These are phyloP conservation scores for Hybos culiciformis DNA, from an alignment of 2,888 invertebrate species.

Conservation along the genomic window DNA sequence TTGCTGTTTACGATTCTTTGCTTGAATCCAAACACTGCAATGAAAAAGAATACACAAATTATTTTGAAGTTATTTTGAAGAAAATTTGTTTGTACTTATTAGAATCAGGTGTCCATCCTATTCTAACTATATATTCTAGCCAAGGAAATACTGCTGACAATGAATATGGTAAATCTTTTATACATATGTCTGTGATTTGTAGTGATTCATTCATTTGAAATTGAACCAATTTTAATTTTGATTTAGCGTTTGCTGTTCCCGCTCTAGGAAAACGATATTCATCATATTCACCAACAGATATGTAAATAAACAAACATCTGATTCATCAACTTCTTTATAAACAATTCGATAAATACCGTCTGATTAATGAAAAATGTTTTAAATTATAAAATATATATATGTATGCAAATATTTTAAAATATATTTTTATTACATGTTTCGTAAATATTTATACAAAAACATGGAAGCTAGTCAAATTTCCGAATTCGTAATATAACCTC, in stretches of 20 bases:
- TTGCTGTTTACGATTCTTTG: slow-evolving; percentile 79
- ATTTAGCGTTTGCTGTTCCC: slow-evolving; percentile 82
- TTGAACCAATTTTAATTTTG: slow-evolving; percentile 72
- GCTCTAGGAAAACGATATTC: slow-evolving; percentile 77
- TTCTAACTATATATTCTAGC: slow-evolving; percentile 90
- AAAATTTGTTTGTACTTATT: slow-evolving; percentile 52
- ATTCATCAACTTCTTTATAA: slow-evolving; percentile 78
- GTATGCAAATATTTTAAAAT: too few species aligned
- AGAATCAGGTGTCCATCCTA: slow-evolving; percentile 90
- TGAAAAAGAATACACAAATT: too few species aligned
- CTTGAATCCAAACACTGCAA: slow-evolving; percentile 87
- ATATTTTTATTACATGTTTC: too few species aligned
- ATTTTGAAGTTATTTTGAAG: not conserved
- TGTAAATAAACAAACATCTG: slow-evolving; percentile 80
- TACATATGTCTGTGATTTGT: slow-evolving; percentile 61
- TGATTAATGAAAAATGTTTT: too few species aligned
- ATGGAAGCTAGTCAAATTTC: too few species aligned
- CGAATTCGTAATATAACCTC: too few species aligned
- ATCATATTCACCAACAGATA: slow-evolving; percentile 71
- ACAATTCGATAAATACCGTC: slow-evolving; percentile 68
- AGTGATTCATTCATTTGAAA: slow-evolving; percentile 48
- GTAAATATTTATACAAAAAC: too few species aligned
- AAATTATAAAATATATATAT: too few species aligned
- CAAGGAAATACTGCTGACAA: slow-evolving; percentile 74
- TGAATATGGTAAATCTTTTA: slow-evolving; percentile 60